A percentile compares a stretch with the other conserved stretches of the same genome.
Evolutionary conservation across 2,113 vertebrate genomes (phyloP).

Genomic region (Sterna hirundo): DNA sequence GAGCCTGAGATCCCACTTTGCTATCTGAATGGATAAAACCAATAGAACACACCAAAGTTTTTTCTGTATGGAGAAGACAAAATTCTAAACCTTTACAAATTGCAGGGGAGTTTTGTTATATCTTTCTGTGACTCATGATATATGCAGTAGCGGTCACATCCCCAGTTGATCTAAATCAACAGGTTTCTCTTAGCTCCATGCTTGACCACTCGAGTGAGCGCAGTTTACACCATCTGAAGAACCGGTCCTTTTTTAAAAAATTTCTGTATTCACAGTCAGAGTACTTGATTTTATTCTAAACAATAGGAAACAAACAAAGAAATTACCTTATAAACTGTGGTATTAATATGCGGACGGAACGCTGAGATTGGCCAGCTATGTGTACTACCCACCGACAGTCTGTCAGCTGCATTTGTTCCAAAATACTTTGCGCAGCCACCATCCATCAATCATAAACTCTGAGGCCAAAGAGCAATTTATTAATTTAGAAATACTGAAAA

Average conservation of each 20-base stretch:
- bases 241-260: background rate
- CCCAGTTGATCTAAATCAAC: background rate
- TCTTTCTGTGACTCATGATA: background rate
- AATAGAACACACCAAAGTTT: background rate
- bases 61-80: background rate
- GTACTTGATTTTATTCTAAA: background rate
- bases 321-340: background rate
- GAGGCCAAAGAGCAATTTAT: background rate
- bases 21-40: background rate
- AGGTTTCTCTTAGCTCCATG: background rate
- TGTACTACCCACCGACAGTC: background rate
- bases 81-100: background rate
- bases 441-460: background rate
- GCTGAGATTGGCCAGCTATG: background rate
- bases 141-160: background rate
- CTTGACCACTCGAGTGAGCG: background rate
- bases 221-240: background rate
- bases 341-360: background rate
- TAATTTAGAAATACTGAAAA: background rate
- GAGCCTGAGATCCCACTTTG: background rate
- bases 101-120: background rate
- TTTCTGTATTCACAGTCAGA: background rate
- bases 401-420: constrained; percentile 13
- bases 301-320: background rate
- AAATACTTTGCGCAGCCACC: background rate